Percentiles rank a stretch among this genome's conserved stretches.
These are phyloP conservation scores for Proterorhinus semilunaris DNA, from an alignment of 2,113 vertebrate genomes.

Conservation along the genomic window DNA sequence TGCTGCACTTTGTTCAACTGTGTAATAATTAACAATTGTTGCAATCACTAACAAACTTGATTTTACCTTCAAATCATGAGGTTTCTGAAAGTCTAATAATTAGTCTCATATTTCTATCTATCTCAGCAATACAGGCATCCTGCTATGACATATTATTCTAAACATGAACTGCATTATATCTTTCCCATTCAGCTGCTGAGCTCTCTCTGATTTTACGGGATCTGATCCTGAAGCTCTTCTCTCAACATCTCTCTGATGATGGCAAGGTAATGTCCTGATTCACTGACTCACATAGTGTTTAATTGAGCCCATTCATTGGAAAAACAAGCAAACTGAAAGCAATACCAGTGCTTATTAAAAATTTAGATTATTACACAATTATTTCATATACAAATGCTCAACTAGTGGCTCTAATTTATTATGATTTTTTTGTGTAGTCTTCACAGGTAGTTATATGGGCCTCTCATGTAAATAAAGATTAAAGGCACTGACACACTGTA, in stretches of 20 bases:
- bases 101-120: neutral
- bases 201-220: slow-evolving; percentile 75
- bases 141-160: neutral
- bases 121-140: neutral
- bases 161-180: slow-evolving; percentile 3
- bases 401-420: too few species aligned
- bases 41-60: neutral
- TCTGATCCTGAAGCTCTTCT: slow-evolving; percentile 76
- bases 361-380: too few species aligned
- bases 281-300: neutral
- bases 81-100: neutral
- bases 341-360: neutral
- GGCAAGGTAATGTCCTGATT: slow-evolving; percentile 75
- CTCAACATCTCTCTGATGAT: slow-evolving; percentile 77
- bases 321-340: neutral
- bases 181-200: slow-evolving; percentile 62
- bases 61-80: neutral
- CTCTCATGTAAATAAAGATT: too few species aligned
- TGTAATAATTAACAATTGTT: neutral
- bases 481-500: too few species aligned
- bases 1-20: neutral
- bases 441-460: too few species aligned
- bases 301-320: neutral
- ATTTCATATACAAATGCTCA: too few species aligned
- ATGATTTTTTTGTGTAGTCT: too few species aligned